A percentile compares a stretch with the other conserved stretches of the same genome.
Conservation (phyloP, 2,888 invertebrate species). For the Bombylius discolor region DNA sequence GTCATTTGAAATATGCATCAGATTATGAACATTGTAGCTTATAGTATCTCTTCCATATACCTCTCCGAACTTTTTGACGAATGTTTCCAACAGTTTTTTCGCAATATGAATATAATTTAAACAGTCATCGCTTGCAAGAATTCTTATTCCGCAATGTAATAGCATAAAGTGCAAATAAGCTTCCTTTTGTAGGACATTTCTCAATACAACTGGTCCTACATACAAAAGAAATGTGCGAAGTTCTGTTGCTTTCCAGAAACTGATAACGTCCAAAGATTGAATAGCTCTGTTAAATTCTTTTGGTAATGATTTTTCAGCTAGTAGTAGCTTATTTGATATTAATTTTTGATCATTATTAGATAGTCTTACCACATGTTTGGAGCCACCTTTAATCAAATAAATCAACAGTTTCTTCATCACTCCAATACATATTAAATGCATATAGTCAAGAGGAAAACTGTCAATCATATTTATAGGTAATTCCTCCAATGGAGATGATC, state of each 20-base stretch:
- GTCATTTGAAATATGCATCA: constrained; percentile 18
- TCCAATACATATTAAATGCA: constrained; percentile 4
- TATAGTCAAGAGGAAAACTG: constrained; percentile 5
- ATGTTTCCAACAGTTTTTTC: neutral
- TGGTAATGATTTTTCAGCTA: neutral
- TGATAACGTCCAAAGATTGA: neutral
- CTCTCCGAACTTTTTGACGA: neutral
- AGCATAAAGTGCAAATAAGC: neutral
- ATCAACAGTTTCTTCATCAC: constrained; percentile 2
- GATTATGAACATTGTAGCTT: neutral
- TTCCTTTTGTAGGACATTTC: neutral
- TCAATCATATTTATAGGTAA: constrained; percentile 3
- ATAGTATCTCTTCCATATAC: neutral
- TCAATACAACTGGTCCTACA: constrained; percentile 2
- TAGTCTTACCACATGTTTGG: neutral
- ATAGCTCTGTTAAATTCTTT: neutral
- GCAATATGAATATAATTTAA: neutral
- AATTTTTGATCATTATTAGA: neutral
- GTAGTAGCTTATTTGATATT: neutral
- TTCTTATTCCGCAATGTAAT: neutral
- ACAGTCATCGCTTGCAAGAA: neutral
- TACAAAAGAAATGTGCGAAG: constrained; percentile 3
- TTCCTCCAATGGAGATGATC: constrained; percentile 2
- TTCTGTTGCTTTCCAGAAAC: constrained; percentile 4
- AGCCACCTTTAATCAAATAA: constrained; percentile 2